Conservation (phyloP, 2,888 invertebrate species). For the Blastobasis lacticolella region DNA sequence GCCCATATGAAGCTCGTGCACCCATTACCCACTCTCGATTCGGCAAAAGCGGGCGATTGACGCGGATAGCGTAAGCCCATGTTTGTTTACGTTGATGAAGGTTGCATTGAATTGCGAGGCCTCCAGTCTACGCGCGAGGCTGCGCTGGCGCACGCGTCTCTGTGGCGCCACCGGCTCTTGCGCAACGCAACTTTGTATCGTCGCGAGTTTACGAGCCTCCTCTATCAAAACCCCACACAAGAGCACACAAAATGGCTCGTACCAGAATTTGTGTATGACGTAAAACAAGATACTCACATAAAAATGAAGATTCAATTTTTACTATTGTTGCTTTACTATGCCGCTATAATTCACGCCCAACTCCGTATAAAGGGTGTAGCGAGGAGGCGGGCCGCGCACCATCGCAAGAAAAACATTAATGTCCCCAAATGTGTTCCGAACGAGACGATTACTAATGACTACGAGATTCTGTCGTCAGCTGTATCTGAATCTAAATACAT, state of each 20-base stretch:
- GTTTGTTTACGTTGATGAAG: constrained; percentile 70
- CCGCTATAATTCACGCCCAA: constrained; percentile 49
- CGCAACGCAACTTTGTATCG: constrained; percentile 49
- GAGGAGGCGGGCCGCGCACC: constrained; percentile 55
- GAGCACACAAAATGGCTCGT: constrained; percentile 43
- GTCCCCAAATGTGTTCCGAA: constrained; percentile 66
- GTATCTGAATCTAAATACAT: constrained; percentile 71
- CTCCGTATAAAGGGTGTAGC: constrained; percentile 50
- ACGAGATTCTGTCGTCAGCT: constrained; percentile 69
- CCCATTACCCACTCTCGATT: background rate
- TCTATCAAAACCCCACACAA: constrained; percentile 43
- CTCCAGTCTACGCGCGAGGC: constrained; percentile 67
- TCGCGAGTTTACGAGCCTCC: constrained; percentile 43
- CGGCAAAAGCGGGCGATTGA: constrained; percentile 31
- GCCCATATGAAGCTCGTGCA: no score
- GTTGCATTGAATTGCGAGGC: constrained; percentile 71
- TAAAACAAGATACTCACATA: constrained; percentile 27
- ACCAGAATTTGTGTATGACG: constrained; percentile 32
- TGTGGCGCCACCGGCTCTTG: constrained; percentile 62
- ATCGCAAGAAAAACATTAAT: constrained; percentile 63
- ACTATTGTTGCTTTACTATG: constrained; percentile 51
- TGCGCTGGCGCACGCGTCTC: constrained; percentile 71
- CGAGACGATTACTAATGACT: constrained; percentile 72
- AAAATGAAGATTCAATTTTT: constrained; percentile 60
- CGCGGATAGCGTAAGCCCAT: constrained; percentile 37